Evolutionary conservation across 2,888 invertebrate genomes (phyloP), one percentile per base, ranked within the genome.

Genomic region (Lithosia quadra): DNA sequence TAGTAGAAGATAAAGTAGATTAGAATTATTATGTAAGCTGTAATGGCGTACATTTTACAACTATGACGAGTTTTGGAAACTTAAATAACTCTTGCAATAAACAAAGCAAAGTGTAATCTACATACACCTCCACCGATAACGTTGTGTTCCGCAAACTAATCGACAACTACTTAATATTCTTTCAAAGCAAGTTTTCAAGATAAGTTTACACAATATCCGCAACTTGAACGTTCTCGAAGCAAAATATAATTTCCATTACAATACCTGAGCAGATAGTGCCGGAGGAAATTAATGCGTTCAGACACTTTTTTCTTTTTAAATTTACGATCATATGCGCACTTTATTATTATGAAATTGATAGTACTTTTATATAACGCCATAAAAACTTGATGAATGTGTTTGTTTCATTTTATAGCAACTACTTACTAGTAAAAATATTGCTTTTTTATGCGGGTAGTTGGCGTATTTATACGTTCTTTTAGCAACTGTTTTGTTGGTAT

Each of bases 201-300:
- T 39, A 62, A 65, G 63, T 66, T 69, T 66, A 15, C 56, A 58
- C 63, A 70, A 67, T 70, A 70, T 70, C 70, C 66, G 66, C 49
- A 39, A 39, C 58, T 66, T 58, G 11, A 68, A 59, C 55, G 21
- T 59, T 68, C 56, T 61, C 43, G 68, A 24, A 61, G 64, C 10
- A 28, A 55, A 76, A 79, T 74, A 74, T 78, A 77, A 78, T 82
- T 77, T 67, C 71, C 77, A 76, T 68, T 69, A 72, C 67, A 71
- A 71, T 66, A 69, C 75, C 67, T 74, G 63, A 61, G 65, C 49
- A 61, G 65, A 64, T 59, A 69, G 71, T 28, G 60, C 60, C 49
- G 43, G 28, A 72, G 84, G 82, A 82, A 81, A 84, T 83, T 79
- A 83, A 79, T 77, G 79, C 75, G 78, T 81, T 81, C 74, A 61